These are phyloP conservation scores for Phoenicopterus ruber DNA, from an alignment of 2,113 vertebrate species.

Conservation along the genomic window DNA sequence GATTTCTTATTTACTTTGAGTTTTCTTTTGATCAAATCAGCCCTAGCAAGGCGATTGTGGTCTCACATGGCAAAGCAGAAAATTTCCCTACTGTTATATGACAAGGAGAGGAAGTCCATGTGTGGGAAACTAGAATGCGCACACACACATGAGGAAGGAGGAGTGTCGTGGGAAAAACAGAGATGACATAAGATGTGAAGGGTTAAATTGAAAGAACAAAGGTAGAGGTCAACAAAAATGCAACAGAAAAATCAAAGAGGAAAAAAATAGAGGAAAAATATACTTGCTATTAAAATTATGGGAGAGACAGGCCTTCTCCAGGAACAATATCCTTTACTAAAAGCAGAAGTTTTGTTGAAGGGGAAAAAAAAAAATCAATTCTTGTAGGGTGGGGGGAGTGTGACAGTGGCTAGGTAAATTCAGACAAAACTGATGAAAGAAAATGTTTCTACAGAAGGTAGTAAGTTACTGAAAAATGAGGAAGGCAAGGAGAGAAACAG, in stretches of 20 bases:
- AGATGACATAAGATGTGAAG: not conserved
- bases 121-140: not conserved
- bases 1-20: not conserved
- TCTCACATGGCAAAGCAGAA: not conserved
- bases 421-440: not conserved
- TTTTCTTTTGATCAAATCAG: not conserved
- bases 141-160: not conserved
- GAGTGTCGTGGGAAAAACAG: not conserved
- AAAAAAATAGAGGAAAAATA: not conserved
- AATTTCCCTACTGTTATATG: not conserved
- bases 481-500: not conserved
- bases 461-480: not conserved
- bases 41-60: not conserved
- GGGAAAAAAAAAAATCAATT: not conserved
- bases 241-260: not conserved
- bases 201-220: not conserved
- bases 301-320: not conserved
- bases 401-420: not conserved
- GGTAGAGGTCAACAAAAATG: not conserved
- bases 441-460: not conserved
- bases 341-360: not conserved
- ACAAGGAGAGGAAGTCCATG: not conserved
- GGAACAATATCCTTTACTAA: not conserved
- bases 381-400: fast-evolving
- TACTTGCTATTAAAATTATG: not conserved